These are phyloP conservation scores for Tiliacea citrago DNA, from an alignment of 2,888 invertebrate species.

Conservation along the genomic window DNA sequence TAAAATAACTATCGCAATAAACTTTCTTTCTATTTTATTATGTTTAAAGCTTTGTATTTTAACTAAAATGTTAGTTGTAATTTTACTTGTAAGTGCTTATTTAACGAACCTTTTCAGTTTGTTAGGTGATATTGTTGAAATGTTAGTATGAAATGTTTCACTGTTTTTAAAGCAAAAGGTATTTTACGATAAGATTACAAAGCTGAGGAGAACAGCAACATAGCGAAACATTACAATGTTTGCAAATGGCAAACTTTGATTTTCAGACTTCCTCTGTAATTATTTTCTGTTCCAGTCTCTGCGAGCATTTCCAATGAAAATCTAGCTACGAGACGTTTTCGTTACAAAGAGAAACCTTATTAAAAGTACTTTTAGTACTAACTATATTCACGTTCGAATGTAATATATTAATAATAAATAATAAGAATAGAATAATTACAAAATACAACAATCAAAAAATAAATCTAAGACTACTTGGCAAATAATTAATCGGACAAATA, in stretches of 20 bases:
- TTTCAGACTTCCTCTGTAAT: conserved; percentile 24
- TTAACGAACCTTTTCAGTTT: conserved; percentile 24
- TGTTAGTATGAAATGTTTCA: conserved; percentile 5
- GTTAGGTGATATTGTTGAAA: conserved; percentile 17
- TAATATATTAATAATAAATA: conserved; percentile 10
- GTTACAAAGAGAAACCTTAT: conserved; percentile 14
- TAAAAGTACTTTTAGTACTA: not conserved
- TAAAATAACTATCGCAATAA: conserved; percentile 66
- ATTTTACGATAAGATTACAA: not conserved
- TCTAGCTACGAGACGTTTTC: conserved; percentile 20
- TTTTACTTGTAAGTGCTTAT: conserved; percentile 24
- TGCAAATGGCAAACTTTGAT: conserved; percentile 14
- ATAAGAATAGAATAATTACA: too few relatives aligned
- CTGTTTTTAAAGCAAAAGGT: conserved; percentile 6
- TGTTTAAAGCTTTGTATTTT: conserved; percentile 45
- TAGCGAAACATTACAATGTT: conserved; percentile 11
- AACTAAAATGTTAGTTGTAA: conserved; percentile 36
- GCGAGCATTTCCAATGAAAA: conserved; percentile 37
- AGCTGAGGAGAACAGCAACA: not conserved
- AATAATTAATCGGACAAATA: too few relatives aligned
- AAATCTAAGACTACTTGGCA: too few relatives aligned
- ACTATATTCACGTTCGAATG: not conserved
- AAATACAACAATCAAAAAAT: too few relatives aligned
- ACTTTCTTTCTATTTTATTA: conserved; percentile 53
- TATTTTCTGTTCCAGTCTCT: conserved; percentile 31